Percentiles rank a stretch among this genome's conserved stretches.
Evolutionary conservation across 2,888 invertebrate species (phyloP).

Genomic region (Balanococcus diminutus): DNA sequence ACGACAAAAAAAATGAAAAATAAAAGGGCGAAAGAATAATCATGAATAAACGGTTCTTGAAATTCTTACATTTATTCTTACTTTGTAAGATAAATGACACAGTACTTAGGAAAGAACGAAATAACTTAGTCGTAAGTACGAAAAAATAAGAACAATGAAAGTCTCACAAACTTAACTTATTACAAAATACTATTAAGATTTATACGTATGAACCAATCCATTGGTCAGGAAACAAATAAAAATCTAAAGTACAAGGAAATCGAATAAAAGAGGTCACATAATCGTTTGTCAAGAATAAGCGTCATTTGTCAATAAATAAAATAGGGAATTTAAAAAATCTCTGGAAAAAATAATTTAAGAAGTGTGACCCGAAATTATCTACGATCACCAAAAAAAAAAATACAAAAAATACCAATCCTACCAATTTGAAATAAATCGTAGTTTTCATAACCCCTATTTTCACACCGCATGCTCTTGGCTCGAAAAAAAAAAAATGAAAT

Average conservation of each 20-base stretch:
- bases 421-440: neutral
- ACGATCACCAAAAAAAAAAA: neutral
- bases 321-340: neutral
- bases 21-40: neutral
- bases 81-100: slow-evolving; percentile 29
- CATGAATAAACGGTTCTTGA: neutral
- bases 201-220: neutral
- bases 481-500: too few relatives aligned
- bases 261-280: neutral
- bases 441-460: neutral
- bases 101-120: neutral
- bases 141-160: slow-evolving; percentile 30
- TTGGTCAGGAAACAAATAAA: slow-evolving; percentile 6
- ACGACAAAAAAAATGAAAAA: neutral
- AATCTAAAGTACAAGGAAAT: neutral
- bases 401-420: neutral
- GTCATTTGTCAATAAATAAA: neutral
- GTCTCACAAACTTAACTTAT: slow-evolving; percentile 3
- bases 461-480: too few relatives aligned
- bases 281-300: neutral
- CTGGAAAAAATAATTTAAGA: neutral
- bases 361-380: neutral
- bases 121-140: slow-evolving; percentile 11
- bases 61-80: slow-evolving; percentile 31
- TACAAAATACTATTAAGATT: slow-evolving; percentile 38